Conservation (phyloP, 2,888 invertebrate genomes). For the Xestia xanthographa region DNA sequence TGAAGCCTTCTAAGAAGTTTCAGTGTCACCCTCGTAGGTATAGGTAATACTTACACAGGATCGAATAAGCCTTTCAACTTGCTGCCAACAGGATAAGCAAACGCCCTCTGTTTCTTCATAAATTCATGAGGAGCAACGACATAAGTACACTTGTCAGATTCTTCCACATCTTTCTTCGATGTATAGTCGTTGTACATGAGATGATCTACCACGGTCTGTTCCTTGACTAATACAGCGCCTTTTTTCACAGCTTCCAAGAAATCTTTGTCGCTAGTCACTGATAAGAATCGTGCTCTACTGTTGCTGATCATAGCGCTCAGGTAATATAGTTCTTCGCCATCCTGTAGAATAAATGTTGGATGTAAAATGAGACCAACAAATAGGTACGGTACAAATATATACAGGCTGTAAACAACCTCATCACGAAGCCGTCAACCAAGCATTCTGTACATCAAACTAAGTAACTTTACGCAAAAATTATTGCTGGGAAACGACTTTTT, state of each 20-base stretch:
- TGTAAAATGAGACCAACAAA: neutral
- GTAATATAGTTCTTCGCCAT: slow-evolving; percentile 82
- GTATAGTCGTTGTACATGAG: slow-evolving; percentile 93
- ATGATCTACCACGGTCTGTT: slow-evolving; percentile 92
- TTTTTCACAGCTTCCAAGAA: slow-evolving; percentile 79
- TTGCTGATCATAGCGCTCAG: slow-evolving; percentile 84
- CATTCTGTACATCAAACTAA: too few relatives aligned
- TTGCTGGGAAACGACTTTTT: too few relatives aligned
- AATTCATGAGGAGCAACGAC: slow-evolving; percentile 93
- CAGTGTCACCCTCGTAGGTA: too few relatives aligned
- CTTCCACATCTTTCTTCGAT: slow-evolving; percentile 88
- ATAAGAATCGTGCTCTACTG: slow-evolving; percentile 82
- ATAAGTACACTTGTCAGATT: slow-evolving; percentile 93
- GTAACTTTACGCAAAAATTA: too few relatives aligned
- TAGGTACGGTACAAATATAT: neutral
- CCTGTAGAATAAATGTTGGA: slow-evolving; percentile 69
- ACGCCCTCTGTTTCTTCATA: slow-evolving; percentile 92
- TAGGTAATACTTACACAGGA: slow-evolving; percentile 90
- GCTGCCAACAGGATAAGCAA: slow-evolving; percentile 93
- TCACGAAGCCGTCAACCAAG: too few relatives aligned
- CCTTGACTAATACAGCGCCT: slow-evolving; percentile 91
- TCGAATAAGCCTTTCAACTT: slow-evolving; percentile 92
- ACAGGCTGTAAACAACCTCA: too few relatives aligned
- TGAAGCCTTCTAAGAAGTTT: too few relatives aligned
- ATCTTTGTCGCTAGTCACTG: slow-evolving; percentile 73